phyloP scores from a whole-genome alignment of 1,140 invertebrate species.

The Nebria ingens region DNA sequence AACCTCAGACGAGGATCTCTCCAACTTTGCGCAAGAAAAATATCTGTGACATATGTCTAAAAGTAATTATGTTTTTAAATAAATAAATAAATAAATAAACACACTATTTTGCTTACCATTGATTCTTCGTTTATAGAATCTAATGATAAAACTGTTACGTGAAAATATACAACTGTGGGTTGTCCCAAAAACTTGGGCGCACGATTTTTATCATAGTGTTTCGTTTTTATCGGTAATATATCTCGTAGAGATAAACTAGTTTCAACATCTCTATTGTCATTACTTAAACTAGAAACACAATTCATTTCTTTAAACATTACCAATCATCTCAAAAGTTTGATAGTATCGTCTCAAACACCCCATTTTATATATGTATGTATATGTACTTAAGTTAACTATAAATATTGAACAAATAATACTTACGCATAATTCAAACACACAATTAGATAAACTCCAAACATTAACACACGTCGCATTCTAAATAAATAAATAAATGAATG shows the following conservation, averaged over 20 bases:
- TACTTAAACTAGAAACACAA: not conserved
- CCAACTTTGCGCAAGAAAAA: conserved; percentile 87
- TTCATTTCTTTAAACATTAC: too few species aligned
- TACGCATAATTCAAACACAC: too few species aligned
- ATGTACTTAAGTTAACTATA: too few species aligned
- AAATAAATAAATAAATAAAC: conserved; percentile 12
- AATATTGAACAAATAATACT: too few species aligned
- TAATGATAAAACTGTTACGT: conserved; percentile 76
- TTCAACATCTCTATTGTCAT: conserved; percentile 28
- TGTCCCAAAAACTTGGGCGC: conserved; percentile 75
- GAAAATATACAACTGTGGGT: conserved; percentile 78
- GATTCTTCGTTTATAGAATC: conserved; percentile 87
- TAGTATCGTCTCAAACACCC: too few species aligned
- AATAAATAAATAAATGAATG: too few species aligned
- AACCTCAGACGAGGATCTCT: conserved; percentile 72
- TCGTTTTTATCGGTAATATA: conserved; percentile 71
- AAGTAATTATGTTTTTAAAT: conserved; percentile 10
- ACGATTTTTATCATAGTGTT: conserved; percentile 81
- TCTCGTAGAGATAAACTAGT: conserved; percentile 63
- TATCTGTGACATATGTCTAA: conserved; percentile 85
- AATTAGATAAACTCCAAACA: too few species aligned
- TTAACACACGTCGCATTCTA: too few species aligned
- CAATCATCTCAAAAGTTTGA: too few species aligned
- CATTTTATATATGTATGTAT: too few species aligned
- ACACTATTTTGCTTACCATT: conserved; percentile 61